Percentiles rank a stretch among this genome's conserved stretches.
phyloP scores from a whole-genome alignment of 2,797 vertebrate genomes.

The Pithecia hirsuta region DNA sequence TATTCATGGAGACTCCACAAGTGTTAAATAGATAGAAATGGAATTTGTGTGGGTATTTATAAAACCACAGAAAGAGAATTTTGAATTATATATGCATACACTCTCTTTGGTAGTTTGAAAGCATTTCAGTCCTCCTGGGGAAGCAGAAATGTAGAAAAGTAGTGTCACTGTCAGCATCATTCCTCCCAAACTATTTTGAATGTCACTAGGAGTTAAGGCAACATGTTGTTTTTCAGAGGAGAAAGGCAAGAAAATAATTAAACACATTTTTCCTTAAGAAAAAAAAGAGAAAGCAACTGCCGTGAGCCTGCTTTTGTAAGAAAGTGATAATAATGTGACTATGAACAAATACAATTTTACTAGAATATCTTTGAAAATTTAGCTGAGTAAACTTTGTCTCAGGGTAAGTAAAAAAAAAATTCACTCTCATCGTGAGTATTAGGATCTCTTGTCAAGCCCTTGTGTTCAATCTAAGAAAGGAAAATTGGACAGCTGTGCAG shows the following conservation, averaged over 20 bases:
- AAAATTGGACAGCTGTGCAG: neutral
- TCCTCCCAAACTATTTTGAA: slow-evolving; percentile 39
- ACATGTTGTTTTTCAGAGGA: slow-evolving; percentile 39
- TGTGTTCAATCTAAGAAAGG: neutral
- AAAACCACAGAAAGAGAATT: slow-evolving; percentile 50
- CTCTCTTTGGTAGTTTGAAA: slow-evolving; percentile 33
- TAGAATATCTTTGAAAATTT: slow-evolving; percentile 6
- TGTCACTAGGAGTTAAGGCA: slow-evolving; percentile 54
- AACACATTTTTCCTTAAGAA: slow-evolving; percentile 57
- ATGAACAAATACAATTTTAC: slow-evolving; percentile 34
- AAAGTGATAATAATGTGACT: neutral
- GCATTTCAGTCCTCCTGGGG: slow-evolving; percentile 17
- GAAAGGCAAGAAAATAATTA: slow-evolving; percentile 64
- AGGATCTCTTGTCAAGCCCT: neutral
- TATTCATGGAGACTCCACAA: neutral
- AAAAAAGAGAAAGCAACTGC: neutral
- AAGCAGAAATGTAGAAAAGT: neutral
- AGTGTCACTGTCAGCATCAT: neutral
- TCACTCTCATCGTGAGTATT: neutral
- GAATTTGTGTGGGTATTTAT: slow-evolving; percentile 50
- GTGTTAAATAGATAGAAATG: slow-evolving; percentile 30
- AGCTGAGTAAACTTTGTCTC: neutral
- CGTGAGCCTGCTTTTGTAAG: neutral
- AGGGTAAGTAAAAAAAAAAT: neutral
- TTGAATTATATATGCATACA: neutral